Evolutionary conservation across 1,140 invertebrate genomes (phyloP), one percentile per base, ranked within the genome.

Genomic region (Ostrea edulis): DNA sequence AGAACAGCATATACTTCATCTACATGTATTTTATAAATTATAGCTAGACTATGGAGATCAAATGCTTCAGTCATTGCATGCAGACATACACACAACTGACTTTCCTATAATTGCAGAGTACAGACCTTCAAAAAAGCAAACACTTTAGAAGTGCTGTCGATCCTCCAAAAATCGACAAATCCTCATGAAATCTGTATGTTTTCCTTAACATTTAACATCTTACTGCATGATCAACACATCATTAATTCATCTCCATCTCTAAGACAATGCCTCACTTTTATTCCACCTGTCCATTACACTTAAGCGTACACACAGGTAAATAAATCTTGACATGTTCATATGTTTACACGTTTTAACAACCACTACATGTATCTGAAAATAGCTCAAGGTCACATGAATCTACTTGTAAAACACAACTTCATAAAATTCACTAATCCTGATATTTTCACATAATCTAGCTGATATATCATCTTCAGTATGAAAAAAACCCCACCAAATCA

Each of bases 151-250:
- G 55, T 62, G n/a, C 0, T 35, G 8, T 25, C 35, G 14, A 12
- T 12, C 9, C 68, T 77, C 29, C 68, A 29, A 29, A 4, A 77
- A 77, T 77, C 68, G 29, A 77, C 29, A 77, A 71, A 77, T 29
- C 25, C 68, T 77, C 68, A 77, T 77, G 9, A 77, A 77, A 77
- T 29, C 25, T 77, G 68, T 14, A 77, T 77, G 22, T 77, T 9
- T 12, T 77, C 68, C 9, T 25, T 25, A 29, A 14, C 14, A 29
- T 17, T 77, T 77, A 7, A 17, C 25, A 77, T 77, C 68, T 77
- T 29, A 77, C 68, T 77, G 68, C 35, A 62, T 62, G 55, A 62
- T 62, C n/a, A 77, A 77, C 14, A 25, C 22, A 25, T 25, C 22
- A 35, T 14, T 77, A 77, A 77, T 12, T 35, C n/a, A 62, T 62